These are phyloP conservation scores for Drosophila bocqueti DNA, from an alignment of 1,140 invertebrate genomes.

Conservation along the genomic window DNA sequence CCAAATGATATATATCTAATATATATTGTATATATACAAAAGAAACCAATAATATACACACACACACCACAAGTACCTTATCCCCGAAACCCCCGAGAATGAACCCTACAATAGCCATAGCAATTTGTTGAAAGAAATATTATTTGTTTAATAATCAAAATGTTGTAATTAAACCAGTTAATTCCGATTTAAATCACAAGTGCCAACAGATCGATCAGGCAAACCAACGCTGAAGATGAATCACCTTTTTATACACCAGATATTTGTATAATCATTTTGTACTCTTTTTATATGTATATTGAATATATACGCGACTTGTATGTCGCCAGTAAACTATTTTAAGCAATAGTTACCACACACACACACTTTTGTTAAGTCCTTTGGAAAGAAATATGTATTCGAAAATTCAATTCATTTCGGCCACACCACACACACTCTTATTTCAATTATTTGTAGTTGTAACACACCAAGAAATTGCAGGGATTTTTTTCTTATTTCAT, in stretches of 20 bases:
- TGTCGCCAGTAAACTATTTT: constrained; percentile 47
- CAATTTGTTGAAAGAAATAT: constrained; percentile 80
- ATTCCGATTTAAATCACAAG: constrained; percentile 76
- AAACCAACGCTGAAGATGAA: constrained; percentile 55
- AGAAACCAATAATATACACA: constrained; percentile 78
- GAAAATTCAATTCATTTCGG: constrained; percentile 59
- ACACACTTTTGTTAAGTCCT: constrained; percentile 2
- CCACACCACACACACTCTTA: constrained; percentile 40
- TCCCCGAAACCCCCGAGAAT: constrained; percentile 54
- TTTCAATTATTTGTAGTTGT: constrained; percentile 60
- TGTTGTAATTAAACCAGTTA: constrained; percentile 74
- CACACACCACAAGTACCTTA: constrained; percentile 77
- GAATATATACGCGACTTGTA: constrained; percentile 29
- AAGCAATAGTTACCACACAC: constrained; percentile 54
- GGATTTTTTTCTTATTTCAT: constrained; percentile 66
- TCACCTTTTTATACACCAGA: constrained; percentile 53
- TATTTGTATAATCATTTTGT: constrained; percentile 69
- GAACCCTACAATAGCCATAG: constrained; percentile 81
- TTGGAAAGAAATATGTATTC: constrained; percentile 55
- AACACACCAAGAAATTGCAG: constrained; percentile 73
- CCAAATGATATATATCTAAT: constrained; percentile 81
- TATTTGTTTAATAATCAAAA: constrained; percentile 75
- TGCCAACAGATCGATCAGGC: constrained; percentile 73
- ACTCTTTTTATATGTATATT: constrained; percentile 56
- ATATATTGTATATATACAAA: constrained; percentile 78